Base-by-base conservation (phyloP, 2,888 invertebrate species). In the Cyclophora albipunctata region DNA sequence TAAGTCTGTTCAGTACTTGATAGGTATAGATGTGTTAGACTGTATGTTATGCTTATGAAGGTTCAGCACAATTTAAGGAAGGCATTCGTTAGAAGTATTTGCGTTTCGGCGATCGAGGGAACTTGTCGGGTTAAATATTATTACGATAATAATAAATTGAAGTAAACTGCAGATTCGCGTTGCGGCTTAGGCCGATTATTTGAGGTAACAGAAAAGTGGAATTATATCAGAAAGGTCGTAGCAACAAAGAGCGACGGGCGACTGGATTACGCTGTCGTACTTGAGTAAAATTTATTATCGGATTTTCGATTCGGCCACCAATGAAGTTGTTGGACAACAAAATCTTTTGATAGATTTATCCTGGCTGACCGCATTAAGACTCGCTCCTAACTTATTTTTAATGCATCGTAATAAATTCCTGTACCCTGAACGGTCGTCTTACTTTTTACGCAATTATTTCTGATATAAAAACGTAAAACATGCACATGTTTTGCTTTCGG, bases 311-410 rank as follows among this genome's bases (percentile, higher is more conserved):
- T 85, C 84, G 87, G 86, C 87, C 87, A 88, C 87, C 87, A 86
- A 88, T 88, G 87, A 87, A 85, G 87, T 85, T 87, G 87, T 88
- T 84, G 84, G 85, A 86, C 86, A 84, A 86, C 86, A 86, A 86
- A 88, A 86, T 88, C 87, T 87, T 86, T 84, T 88, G 87, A 87
- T 88, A 87, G 86, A 88, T 87, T 86, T 86, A 87, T 88, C 86
- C 86, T 79, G 81, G 82, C 74, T 84, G 84, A 83, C 85, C 85
- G 84, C 81, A 83, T 86, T 84, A 84, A 84, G 80, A 79, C 71
- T 76, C 73, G 77, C 76, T 79, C 73, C 78, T 71, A 81, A 79
- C 73, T 84, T 80, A 86, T 85, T 83, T 84, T 83, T 79, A 84
- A 85, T 79, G 78, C 75, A 66, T 72, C 71, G 81, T 78, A 73